Evolutionary conservation across 2,113 vertebrate genomes (phyloP).

Genomic region (Callorhinus ursinus): DNA sequence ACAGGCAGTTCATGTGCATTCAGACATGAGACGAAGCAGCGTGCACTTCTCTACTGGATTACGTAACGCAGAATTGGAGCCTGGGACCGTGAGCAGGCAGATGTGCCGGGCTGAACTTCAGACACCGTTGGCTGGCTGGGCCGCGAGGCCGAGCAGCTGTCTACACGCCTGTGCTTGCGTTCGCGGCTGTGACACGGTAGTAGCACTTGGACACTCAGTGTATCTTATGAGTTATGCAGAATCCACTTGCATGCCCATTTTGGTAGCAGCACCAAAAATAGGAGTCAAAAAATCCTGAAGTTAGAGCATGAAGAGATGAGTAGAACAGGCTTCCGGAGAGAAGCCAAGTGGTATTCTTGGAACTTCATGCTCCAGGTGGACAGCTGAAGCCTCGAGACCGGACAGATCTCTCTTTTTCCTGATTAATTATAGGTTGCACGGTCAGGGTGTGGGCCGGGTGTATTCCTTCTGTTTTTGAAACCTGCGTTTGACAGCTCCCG

Average conservation of each 20-base stretch:
- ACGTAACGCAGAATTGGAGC: neutral
- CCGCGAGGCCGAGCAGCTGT: neutral
- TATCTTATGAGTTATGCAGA: neutral
- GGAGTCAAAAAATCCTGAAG: neutral
- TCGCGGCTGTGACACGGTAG: neutral
- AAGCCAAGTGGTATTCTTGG: neutral
- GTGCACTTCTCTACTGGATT: neutral
- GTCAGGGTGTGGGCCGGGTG: conserved; percentile 23
- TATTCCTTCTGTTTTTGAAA: neutral
- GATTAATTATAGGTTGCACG: neutral
- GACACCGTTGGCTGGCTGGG: neutral
- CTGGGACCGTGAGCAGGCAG: neutral
- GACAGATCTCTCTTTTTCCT: conserved; percentile 36
- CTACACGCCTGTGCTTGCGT: accelerated
- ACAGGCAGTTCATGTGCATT: neutral
- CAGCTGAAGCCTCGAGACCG: neutral
- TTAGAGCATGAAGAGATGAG: neutral
- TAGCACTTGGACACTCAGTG: neutral
- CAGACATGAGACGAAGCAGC: neutral
- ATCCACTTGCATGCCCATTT: neutral
- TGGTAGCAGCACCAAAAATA: neutral
- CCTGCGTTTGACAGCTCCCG: neutral
- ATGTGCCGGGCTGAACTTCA: neutral
- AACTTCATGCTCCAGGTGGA: neutral
- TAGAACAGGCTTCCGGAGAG: no score